Percentiles rank a stretch among this genome's conserved stretches.
Conservation (phyloP, 2,888 invertebrate genomes). For the Galerucella pusilla region DNA sequence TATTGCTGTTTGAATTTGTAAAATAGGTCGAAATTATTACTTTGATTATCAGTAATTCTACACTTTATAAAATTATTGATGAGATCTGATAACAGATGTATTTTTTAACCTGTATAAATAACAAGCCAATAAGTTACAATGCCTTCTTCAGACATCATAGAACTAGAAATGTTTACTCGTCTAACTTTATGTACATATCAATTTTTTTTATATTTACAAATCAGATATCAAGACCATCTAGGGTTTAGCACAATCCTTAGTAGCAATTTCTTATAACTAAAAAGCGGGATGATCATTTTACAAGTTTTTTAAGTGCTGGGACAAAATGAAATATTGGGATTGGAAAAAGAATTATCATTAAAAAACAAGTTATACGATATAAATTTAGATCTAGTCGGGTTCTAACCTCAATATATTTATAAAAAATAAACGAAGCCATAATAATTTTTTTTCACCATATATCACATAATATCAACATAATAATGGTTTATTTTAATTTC, state of each 20-base stretch:
- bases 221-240: slow-evolving; percentile 19
- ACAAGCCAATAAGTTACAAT: not conserved
- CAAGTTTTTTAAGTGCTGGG: not conserved
- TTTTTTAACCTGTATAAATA: not conserved
- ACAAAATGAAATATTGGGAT: not conserved
- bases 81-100: not conserved
- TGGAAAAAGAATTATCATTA: no score
- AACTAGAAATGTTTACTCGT: not conserved
- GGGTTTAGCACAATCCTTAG: slow-evolving; percentile 22
- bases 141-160: not conserved
- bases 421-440: no score
- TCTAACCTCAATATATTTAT: no score
- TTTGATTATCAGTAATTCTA: not conserved
- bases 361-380: not conserved
- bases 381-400: no score
- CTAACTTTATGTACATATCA: not conserved
- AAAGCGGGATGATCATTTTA: slow-evolving; percentile 10
- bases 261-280: slow-evolving; percentile 27
- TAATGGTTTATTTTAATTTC: no score
- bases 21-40: not conserved
- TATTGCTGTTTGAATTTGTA: not conserved
- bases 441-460: no score
- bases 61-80: not conserved
- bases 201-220: slow-evolving; percentile 12
- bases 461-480: no score